Conservation (phyloP, 1,140 invertebrate genomes). For the Alviniconcha marisindica region DNA sequence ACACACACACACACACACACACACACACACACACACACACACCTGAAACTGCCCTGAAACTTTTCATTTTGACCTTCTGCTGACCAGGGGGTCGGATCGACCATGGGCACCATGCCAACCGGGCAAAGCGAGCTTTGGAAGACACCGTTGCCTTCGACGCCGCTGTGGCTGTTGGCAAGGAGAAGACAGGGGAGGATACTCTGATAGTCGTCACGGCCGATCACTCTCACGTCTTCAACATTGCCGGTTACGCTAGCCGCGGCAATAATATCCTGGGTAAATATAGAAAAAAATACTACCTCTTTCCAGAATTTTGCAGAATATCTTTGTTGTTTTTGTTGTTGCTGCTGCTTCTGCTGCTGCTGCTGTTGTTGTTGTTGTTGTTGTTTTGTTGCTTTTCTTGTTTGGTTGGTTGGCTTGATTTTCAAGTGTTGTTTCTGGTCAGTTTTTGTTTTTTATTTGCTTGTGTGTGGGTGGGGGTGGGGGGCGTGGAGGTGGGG, state of each 20-base stretch:
- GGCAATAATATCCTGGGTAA: slow-evolving; percentile 75
- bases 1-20: too few species aligned
- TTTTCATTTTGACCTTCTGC: neutral
- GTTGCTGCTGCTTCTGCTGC: too few species aligned
- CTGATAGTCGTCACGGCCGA: slow-evolving; percentile 93
- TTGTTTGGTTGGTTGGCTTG: too few species aligned
- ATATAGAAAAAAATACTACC: too few species aligned
- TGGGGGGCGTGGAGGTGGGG: too few species aligned
- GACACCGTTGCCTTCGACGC: slow-evolving; percentile 89
- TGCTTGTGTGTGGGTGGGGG: neutral
- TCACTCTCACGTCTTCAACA: slow-evolving; percentile 80
- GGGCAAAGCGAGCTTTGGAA: slow-evolving; percentile 85
- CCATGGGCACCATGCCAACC: slow-evolving; percentile 89
- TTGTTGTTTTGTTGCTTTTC: too few species aligned
- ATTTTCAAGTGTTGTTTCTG: too few species aligned
- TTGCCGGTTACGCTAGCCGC: slow-evolving; percentile 69
- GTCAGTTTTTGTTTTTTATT: neutral
- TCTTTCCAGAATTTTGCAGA: too few species aligned
- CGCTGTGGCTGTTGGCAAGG: slow-evolving; percentile 81
- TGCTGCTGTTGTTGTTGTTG: too few species aligned
- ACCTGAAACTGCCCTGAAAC: too few species aligned
- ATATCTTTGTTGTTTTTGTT: too few species aligned
- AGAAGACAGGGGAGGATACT: slow-evolving; percentile 83
- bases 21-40: too few species aligned
- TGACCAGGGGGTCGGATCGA: slow-evolving; percentile 82